phyloP scores from a whole-genome alignment of 2,797 vertebrate genomes.

The Acanthurus leucopareius region DNA sequence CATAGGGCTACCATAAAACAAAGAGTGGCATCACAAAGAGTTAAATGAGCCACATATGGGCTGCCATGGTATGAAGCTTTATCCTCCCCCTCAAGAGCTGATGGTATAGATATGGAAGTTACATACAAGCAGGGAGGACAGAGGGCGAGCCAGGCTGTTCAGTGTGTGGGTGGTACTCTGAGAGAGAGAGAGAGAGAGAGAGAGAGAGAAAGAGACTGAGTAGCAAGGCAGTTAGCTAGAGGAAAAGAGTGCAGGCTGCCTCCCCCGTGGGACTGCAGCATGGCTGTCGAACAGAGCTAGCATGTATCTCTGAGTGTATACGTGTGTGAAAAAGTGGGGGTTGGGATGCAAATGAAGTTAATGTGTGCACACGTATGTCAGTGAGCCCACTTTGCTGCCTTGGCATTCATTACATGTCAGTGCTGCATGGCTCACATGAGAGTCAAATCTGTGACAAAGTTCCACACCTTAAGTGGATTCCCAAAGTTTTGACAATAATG shows the following conservation, averaged over 20 bases:
- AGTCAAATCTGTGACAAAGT: not conserved
- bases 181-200: constrained; percentile 25
- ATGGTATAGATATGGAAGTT: constrained; percentile 77
- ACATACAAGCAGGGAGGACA: constrained; percentile 68
- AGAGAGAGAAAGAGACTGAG: constrained; percentile 49
- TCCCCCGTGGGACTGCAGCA: constrained; percentile 81
- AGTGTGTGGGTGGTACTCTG: constrained; percentile 81
- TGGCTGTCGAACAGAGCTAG: constrained; percentile 62
- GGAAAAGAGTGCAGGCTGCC: constrained; percentile 74
- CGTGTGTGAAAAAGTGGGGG: constrained; percentile 71
- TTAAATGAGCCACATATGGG: constrained; percentile 72
- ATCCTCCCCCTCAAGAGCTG: constrained; percentile 70
- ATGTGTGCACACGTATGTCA: constrained; percentile 58
- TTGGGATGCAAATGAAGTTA: constrained; percentile 75
- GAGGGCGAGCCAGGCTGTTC: constrained; percentile 82
- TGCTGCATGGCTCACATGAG: not conserved
- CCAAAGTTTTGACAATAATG: constrained; percentile 6
- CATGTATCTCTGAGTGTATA: constrained; percentile 61
- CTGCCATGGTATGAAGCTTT: constrained; percentile 57
- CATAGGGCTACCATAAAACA: constrained; percentile 24
- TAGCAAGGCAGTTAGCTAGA: constrained; percentile 67
- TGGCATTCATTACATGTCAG: constrained; percentile 20
- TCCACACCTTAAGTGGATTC: not conserved
- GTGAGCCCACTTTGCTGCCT: constrained; percentile 18
- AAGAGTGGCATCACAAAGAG: constrained; percentile 38